These are phyloP conservation scores for Himalopsyche phryganea DNA, from an alignment of 1,140 invertebrate genomes.

Conservation along the genomic window DNA sequence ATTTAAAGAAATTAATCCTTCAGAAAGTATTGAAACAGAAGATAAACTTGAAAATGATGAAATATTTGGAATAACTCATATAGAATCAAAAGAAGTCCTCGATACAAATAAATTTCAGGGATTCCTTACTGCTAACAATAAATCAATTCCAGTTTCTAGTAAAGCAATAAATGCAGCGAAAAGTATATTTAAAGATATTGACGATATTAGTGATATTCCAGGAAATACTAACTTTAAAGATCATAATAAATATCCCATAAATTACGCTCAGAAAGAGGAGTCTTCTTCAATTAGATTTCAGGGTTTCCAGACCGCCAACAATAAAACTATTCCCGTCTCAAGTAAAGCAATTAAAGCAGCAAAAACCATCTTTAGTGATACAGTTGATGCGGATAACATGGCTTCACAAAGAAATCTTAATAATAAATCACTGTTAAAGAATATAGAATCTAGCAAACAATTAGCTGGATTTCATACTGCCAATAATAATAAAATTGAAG, in stretches of 20 bases:
- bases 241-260: too few species aligned
- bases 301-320: conserved; percentile 35
- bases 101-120: conserved; percentile 37
- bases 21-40: not conserved
- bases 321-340: conserved; percentile 36
- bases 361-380: conserved; percentile 21
- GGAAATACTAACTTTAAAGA: too few species aligned
- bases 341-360: conserved; percentile 35
- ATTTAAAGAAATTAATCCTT: not conserved
- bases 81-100: not conserved
- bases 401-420: too few species aligned
- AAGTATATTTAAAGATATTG: conserved; percentile 33
- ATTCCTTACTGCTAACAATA: conserved; percentile 39
- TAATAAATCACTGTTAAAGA: too few species aligned
- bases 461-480: conserved; percentile 38
- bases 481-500: conserved; percentile 36
- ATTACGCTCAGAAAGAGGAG: too few species aligned
- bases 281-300: conserved; percentile 11
- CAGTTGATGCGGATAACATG: not conserved
- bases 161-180: conserved; percentile 34
- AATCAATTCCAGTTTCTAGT: conserved; percentile 35
- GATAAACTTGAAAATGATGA: too few species aligned
- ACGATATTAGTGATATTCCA: too few species aligned
- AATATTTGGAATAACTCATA: not conserved
- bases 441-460: not conserved